Evolutionary conservation across 2,113 vertebrate species (phyloP).

Genomic region (Lagopus muta): DNA sequence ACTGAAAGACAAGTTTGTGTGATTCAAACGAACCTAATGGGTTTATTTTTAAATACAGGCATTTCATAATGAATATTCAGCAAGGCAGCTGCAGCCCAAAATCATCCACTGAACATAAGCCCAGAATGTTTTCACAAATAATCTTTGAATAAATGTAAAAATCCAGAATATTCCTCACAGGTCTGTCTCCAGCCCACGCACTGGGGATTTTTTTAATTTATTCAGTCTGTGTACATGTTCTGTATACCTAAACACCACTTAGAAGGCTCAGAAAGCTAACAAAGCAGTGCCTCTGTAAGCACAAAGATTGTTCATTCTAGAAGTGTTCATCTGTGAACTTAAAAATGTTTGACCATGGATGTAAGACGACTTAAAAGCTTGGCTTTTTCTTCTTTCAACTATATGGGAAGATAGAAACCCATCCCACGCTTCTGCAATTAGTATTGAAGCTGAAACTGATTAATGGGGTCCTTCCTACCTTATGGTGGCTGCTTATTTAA

Average conservation of each 20-base stretch:
- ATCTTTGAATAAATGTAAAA: not conserved
- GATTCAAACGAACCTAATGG: constrained; percentile 24
- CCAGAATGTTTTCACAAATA: not conserved
- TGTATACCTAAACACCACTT: not conserved
- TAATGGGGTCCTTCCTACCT: not conserved
- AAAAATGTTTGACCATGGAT: not conserved
- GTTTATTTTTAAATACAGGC: constrained; percentile 46
- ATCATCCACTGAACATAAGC: not conserved
- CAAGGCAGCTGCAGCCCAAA: constrained; percentile 20
- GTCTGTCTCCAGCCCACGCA: not conserved
- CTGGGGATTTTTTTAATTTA: not conserved
- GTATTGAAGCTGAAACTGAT: not conserved
- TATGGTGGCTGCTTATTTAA: not conserved
- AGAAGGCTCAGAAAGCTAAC: not conserved
- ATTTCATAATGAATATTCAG: constrained; percentile 45
- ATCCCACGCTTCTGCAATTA: not conserved
- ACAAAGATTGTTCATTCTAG: not conserved
- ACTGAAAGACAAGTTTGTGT: not conserved
- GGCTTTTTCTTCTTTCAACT: not conserved
- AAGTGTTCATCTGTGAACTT: not conserved
- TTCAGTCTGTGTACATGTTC: not conserved
- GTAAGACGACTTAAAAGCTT: not conserved
- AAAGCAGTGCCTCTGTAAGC: not conserved
- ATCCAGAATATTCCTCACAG: not conserved
- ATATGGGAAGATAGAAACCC: not conserved